Evolutionary conservation across 2,797 vertebrate species (phyloP), one percentile per base, ranked within the genome.

Genomic region (Kryptopterus vitreolus): DNA sequence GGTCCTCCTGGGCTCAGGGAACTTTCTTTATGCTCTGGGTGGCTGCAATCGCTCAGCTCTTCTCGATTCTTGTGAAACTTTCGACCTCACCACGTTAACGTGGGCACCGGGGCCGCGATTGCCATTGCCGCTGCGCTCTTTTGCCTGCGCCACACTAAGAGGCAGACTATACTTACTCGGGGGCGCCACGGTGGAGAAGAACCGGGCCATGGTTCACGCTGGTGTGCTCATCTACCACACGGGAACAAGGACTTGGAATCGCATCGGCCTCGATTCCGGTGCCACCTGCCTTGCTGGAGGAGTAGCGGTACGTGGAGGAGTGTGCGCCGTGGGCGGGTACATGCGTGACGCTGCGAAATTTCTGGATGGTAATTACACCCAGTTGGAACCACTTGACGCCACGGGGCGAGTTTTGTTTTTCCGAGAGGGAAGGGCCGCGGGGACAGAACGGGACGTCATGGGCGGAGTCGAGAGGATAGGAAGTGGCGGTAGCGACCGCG

Each of bases 161-260:
- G 89, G 91, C 2, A 92, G 92, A 16, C 91, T 95, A 4, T 95
- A 95, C 87, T 87, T 96, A 33, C 89, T 96, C 10, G 95, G 95
- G 0, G 95, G 95, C 1, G 92, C 92, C 69, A 95, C 94, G 0
- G 87, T 94, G 0, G 90, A 93, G 63, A 92, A 93, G 85, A 94
- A 93, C 87, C 86, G 93, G 18, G 92, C 94, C 0, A 92, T 92
- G 74, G 92, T 94, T 46, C 93, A 95, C 75, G 91, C 92, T 0
- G 94, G 94, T 0, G 92, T 96, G 75, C 93, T 95, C 0, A 93
- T 96, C 84, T 96, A 95, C 84, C 91, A 95, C 85, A 93, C 93
- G 0, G 57, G 87, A 4, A 88, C 91, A 0, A 90, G 91, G 86
- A 90, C 89, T 74, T 96, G 95, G 95, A 94, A 89, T 50, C 93